Percentiles rank a stretch among this genome's conserved stretches.
Evolutionary conservation across 2,888 invertebrate genomes (phyloP).

Genomic region (Crepidodera aurea): DNA sequence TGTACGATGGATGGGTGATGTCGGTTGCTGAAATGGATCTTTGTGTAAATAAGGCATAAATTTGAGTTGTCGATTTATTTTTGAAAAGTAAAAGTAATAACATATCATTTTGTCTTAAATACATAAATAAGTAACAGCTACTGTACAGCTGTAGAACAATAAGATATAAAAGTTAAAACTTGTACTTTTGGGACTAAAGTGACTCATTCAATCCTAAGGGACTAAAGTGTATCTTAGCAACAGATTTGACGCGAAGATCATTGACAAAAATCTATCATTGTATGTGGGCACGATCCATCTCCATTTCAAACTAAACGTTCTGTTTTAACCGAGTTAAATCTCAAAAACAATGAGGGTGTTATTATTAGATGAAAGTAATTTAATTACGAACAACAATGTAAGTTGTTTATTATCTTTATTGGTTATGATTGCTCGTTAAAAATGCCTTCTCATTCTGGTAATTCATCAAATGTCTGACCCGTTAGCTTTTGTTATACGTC

Average conservation of each 20-base stretch:
- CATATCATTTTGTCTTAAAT: no score
- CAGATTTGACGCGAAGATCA: no score
- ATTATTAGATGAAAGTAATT: conserved; percentile 50
- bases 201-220: no score
- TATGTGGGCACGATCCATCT: conserved; percentile 53
- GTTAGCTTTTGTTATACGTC: conserved; percentile 30
- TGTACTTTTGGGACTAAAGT: no score
- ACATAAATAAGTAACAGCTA: no score
- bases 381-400: conserved; percentile 45
- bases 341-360: conserved; percentile 52
- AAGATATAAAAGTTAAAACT: no score
- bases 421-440: conserved; percentile 39
- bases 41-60: no score
- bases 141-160: no score
- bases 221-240: no score
- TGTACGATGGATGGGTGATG: neutral
- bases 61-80: no score
- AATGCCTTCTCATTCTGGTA: conserved; percentile 38
- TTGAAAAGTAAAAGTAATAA: no score
- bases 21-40: neutral
- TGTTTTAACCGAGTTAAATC: conserved; percentile 48
- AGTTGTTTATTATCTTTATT: conserved; percentile 41
- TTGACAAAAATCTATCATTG: no score
- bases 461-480: conserved; percentile 35
- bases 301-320: conserved; percentile 42